Evolutionary conservation across 2,888 invertebrate genomes (phyloP).

Genomic region (Cosmia pyralina): DNA sequence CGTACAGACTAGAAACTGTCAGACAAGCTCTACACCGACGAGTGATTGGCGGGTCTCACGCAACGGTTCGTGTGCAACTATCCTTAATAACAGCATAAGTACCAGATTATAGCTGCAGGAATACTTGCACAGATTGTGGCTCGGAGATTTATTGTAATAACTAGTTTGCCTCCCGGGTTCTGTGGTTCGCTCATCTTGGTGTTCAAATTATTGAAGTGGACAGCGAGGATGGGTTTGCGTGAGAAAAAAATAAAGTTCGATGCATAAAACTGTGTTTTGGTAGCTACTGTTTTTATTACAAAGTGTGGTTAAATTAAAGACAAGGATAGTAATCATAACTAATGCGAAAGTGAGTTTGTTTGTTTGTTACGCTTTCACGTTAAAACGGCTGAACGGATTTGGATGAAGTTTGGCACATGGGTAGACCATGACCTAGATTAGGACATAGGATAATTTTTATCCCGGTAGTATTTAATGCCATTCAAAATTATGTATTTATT

Average conservation of each 20-base stretch:
- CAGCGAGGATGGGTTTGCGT: slow-evolving; percentile 2
- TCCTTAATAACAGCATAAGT: slow-evolving; percentile 69
- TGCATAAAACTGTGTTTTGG: not conserved
- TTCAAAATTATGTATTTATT: not conserved
- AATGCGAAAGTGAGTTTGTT: no score
- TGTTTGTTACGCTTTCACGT: no score
- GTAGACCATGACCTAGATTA: no score
- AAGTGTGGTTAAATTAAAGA: not conserved
- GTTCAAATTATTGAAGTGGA: slow-evolving; percentile 18
- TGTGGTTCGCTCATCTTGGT: slow-evolving; percentile 23
- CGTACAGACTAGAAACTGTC: slow-evolving; percentile 56
- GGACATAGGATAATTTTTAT: no score
- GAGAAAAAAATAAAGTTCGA: slow-evolving; percentile 16
- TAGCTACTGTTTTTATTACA: not conserved
- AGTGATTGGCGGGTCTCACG: slow-evolving; percentile 73
- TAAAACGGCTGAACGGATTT: no score
- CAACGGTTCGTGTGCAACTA: slow-evolving; percentile 73
- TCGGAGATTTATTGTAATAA: slow-evolving; percentile 61
- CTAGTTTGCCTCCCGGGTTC: slow-evolving; percentile 54
- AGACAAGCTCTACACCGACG: slow-evolving; percentile 46
- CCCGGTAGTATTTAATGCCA: no score
- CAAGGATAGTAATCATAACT: not conserved
- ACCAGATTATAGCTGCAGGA: slow-evolving; percentile 49
- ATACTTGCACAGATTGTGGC: slow-evolving; percentile 56
- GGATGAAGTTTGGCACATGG: no score